Evolutionary conservation across 2,797 vertebrate genomes (phyloP).

Genomic region (Molossus alvarezi): DNA sequence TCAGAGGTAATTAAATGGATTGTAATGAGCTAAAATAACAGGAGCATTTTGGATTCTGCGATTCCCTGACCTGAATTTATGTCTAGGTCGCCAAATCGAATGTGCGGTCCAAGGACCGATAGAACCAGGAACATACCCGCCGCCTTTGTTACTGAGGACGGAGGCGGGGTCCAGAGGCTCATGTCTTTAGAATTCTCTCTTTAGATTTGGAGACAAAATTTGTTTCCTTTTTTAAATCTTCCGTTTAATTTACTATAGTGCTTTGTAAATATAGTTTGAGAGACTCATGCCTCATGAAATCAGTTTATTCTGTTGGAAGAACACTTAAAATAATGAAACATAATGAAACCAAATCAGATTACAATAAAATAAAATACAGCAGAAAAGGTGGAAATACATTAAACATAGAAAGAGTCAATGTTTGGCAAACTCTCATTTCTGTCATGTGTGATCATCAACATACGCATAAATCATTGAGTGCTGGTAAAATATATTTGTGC

Average conservation of each 20-base stretch:
- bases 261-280: neutral
- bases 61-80: constrained; percentile 51
- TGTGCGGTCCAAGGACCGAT: neutral
- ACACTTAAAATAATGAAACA: constrained; percentile 29
- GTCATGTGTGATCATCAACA: neutral
- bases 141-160: neutral
- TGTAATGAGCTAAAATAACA: neutral
- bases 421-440: neutral
- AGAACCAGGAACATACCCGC: neutral
- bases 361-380: neutral
- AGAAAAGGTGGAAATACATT: neutral
- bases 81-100: neutral
- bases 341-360: neutral
- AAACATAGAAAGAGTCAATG: neutral
- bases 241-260: neutral
- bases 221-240: neutral
- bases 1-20: constrained; percentile 33
- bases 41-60: neutral
- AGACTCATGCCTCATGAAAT: neutral
- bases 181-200: neutral
- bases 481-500: neutral
- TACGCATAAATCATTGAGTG: neutral
- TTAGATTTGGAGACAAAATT: neutral
- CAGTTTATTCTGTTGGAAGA: neutral
- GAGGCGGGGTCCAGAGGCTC: neutral